Base-by-base conservation (phyloP, 2,113 vertebrate species). In the Neogobius melanostomus region DNA sequence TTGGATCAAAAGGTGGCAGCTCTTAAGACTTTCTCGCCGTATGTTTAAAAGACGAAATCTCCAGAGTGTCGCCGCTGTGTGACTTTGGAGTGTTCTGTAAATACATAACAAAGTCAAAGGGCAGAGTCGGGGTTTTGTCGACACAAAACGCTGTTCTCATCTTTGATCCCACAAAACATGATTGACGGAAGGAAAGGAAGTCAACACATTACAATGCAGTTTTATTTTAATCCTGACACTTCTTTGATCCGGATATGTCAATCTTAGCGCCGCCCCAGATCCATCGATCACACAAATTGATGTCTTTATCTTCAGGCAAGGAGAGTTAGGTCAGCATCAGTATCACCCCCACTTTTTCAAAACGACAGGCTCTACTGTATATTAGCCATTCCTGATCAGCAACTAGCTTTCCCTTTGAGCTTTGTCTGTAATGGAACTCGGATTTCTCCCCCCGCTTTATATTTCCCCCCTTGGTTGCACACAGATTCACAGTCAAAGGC, bases 261-360 rank as follows among this genome's bases (percentile, higher is more conserved):
- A 56, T 72, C 74, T 67, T 50, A 48, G n/a, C 49, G 53, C 64
- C 57, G 75, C 57, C 56, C 68, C 64, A 73, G 66, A 77, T 78
- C 7, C 11, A 72, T 77, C 64, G 62, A 52, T 82, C 63, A 68
- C 16, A 56, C 17, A 72, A 56, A 65, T 70, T 45, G 16, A 77
- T 28, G 64, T 62, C 36, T 62, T 71, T 72, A 43, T 72, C 71
- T 75, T 46, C 28, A 6, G 67, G 43, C 71, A 82, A 76, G 69
- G 63, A 79, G 49, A 76, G 72, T n/a, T 53, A 47, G 70, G 70
- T 79, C 80, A 66, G 50, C 56, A 62, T 70, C 64, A 66, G 62
- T 50, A 62, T 72, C 51, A 42, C 10, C 50, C 47, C 73, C 50
- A 36, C 71, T 80, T 66, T 86, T 76, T 68, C 69, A 66, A 62